These are phyloP conservation scores for Tenebrio molitor DNA, from an alignment of 1,140 invertebrate species.

Conservation along the genomic window DNA sequence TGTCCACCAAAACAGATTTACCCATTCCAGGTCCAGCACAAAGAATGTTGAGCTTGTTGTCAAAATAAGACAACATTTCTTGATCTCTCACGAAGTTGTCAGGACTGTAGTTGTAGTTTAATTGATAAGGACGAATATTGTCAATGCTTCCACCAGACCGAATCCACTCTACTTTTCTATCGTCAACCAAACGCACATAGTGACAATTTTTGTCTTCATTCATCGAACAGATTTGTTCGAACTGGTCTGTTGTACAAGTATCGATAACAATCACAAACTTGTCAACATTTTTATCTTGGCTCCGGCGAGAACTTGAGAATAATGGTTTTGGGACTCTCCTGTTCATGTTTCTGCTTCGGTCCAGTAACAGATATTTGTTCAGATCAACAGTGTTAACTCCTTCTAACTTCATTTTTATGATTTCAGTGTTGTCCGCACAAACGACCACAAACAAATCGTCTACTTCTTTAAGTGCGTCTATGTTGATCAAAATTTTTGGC, in stretches of 20 bases:
- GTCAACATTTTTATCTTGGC: too few relatives aligned
- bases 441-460: background rate
- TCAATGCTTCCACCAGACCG: background rate
- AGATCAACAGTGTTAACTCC: background rate
- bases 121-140: background rate
- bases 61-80: background rate
- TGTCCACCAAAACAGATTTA: background rate
- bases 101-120: background rate
- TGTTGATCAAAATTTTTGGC: background rate
- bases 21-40: slow-evolving; percentile 1
- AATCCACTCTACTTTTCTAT: slow-evolving; percentile 4
- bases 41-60: slow-evolving; percentile 5
- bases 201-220: slow-evolving; percentile 4
- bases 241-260: background rate
- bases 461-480: background rate
- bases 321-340: too few relatives aligned
- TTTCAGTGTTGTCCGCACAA: too few relatives aligned
- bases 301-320: too few relatives aligned
- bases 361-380: background rate
- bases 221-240: background rate
- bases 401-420: background rate
- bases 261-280: background rate
- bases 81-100: background rate
- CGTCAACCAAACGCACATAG: background rate
- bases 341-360: background rate